phyloP scores from a whole-genome alignment of 64 coral and sea anemone genomes.

The Catalaphyllia jardinei region DNA sequence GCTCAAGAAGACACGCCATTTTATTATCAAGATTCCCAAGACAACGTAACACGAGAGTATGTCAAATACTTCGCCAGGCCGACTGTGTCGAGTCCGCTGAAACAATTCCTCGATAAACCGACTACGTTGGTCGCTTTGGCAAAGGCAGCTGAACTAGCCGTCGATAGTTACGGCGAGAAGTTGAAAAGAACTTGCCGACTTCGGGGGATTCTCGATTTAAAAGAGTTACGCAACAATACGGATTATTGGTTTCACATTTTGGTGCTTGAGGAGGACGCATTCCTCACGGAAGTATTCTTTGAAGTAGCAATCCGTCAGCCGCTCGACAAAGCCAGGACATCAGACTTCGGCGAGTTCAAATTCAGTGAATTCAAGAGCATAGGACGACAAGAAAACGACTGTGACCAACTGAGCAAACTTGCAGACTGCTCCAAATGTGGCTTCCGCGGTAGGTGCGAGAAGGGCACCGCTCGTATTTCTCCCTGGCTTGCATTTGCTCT shows the following conservation, averaged over 20 bases:
- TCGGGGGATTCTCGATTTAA: conserved; percentile 41
- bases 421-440: conserved; percentile 75
- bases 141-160: conserved; percentile 84
- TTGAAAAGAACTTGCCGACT: conserved; percentile 38
- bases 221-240: background rate
- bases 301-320: background rate
- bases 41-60: background rate
- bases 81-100: conserved; percentile 41
- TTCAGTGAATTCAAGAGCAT: conserved; percentile 34
- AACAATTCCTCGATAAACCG: conserved; percentile 36
- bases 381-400: conserved; percentile 11
- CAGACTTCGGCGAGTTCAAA: background rate
- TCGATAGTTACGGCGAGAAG: conserved; percentile 18
- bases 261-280: conserved; percentile 44
- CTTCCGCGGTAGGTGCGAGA: conserved; percentile 66
- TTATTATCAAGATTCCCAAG: background rate
- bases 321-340: background rate
- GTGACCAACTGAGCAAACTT: conserved; percentile 71
- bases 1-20: background rate
- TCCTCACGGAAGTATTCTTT: conserved; percentile 18
- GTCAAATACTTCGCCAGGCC: conserved; percentile 6
- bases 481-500: conserved; percentile 85
- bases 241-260: conserved; percentile 46
- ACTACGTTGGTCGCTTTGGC: conserved; percentile 44
- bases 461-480: conserved; percentile 57